These are phyloP conservation scores for Muscidifurax raptorellus DNA, from an alignment of 1,140 invertebrate species.

Conservation along the genomic window DNA sequence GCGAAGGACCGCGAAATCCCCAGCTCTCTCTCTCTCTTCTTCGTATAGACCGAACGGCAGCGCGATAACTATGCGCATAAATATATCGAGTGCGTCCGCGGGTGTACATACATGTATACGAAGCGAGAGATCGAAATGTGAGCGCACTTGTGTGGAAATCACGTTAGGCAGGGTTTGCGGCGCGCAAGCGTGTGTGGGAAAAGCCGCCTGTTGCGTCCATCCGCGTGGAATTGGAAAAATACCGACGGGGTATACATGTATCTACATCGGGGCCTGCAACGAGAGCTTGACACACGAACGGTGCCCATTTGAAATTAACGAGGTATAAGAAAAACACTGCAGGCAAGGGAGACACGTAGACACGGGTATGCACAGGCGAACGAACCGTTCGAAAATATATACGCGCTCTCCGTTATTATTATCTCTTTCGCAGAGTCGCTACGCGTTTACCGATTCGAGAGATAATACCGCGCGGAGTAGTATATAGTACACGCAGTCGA, in stretches of 20 bases:
- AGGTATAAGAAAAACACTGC: slow-evolving; percentile 65
- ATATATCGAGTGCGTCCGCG: slow-evolving; percentile 51
- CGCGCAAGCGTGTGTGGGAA: slow-evolving; percentile 65
- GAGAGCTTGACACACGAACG: neutral
- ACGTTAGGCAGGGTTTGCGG: slow-evolving; percentile 54
- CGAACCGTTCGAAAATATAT: neutral
- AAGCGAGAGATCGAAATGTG: slow-evolving; percentile 5
- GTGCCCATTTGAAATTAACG: slow-evolving; percentile 61
- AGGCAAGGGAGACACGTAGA: neutral
- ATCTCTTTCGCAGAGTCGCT: neutral
- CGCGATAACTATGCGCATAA: slow-evolving; percentile 61
- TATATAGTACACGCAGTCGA: no score
- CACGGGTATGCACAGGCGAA: neutral
- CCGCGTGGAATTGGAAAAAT: slow-evolving; percentile 69
- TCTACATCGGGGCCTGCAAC: neutral
- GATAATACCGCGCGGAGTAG: no score
- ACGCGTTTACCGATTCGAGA: neutral
- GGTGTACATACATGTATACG: slow-evolving; percentile 36
- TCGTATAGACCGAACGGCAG: slow-evolving; percentile 48
- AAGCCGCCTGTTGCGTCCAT: slow-evolving; percentile 68
- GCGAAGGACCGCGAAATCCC: neutral
- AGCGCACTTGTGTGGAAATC: slow-evolving; percentile 46
- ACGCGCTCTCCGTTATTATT: neutral
- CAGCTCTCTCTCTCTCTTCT: neutral
- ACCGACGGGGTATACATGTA: slow-evolving; percentile 58